Evolutionary conservation across 64 coral and sea anemone species (phyloP), one percentile per base, ranked within the genome.

Genomic region (Trachythela sp.): DNA sequence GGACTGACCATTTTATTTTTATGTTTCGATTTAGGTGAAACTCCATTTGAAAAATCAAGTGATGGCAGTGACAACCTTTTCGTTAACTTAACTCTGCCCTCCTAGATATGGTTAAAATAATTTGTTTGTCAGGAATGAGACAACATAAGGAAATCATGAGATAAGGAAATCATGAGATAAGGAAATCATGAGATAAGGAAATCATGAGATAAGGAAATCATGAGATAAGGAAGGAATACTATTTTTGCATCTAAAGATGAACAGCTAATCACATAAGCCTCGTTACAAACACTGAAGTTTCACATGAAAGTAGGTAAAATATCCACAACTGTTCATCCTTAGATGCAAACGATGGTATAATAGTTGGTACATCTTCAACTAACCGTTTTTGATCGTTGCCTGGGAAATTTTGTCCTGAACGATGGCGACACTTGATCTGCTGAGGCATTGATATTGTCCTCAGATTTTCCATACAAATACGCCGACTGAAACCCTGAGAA

Each of bases 391-490:
- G 75, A 36, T 5, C 75, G 26, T 30, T 80, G 75, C 30, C 75
- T 80, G 4, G 42, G 42, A 35, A 0, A 80, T 35, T 37, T 80
- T 39, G 37, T 80, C 75, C 33, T 80, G 32, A 39, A 37, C 0
- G 75, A 37, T 30, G 75, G 75, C 9, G 75, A 80, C 6, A 39
- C 32, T 9, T 39, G 37, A 39, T 80, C 75, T 0, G 75, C 26
- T 30, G 33, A 35, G 14, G 75, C 75, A 8, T 7, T 6, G 37
- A 80, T 80, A 80, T 80, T 80, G 17, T 80, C 75, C 8, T 80
- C 75, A 37, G 75, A 80, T 39, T 80, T 80, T 80, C 75, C 75
- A 80, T 80, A 80, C 75, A 80, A 39, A 80, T 80, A 80, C 10
- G 75, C 20, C 9, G 75, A 80, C 20, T 80, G 75, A 39, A 80